Evolutionary conservation across 2,888 invertebrate species (phyloP).

Genomic region (Xanthia icteritia): DNA sequence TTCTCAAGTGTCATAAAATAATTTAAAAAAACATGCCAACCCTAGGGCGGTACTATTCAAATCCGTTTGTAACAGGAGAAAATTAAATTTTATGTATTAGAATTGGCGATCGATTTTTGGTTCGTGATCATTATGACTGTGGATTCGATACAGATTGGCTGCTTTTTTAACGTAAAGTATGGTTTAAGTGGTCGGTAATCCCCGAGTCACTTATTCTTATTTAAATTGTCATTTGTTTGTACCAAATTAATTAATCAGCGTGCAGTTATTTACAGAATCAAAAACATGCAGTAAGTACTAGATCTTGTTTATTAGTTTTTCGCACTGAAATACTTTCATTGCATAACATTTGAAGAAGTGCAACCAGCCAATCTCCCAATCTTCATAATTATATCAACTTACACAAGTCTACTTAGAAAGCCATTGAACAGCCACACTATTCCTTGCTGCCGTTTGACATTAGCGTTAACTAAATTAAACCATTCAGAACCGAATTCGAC

Average conservation of each 20-base stretch:
- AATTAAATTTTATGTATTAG: slow-evolving; percentile 48
- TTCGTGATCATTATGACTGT: neutral
- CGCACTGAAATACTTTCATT: neutral
- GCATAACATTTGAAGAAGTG: neutral
- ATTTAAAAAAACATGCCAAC: slow-evolving; percentile 21
- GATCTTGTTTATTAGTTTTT: neutral
- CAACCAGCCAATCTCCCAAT: neutral
- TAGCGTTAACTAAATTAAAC: neutral
- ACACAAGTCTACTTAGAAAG: neutral
- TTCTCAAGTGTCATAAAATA: neutral
- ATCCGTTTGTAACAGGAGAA: slow-evolving; percentile 32
- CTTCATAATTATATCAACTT: neutral
- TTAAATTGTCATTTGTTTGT: neutral
- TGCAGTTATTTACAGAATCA: neutral
- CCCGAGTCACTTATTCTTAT: neutral
- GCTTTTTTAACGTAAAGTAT: neutral
- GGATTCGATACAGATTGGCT: neutral
- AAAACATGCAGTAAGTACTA: neutral
- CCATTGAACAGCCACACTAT: neutral
- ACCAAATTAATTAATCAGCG: slow-evolving; percentile 20
- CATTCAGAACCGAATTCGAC: neutral
- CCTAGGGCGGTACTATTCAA: slow-evolving; percentile 28
- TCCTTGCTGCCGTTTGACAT: neutral
- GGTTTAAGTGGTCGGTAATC: neutral
- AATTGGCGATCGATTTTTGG: slow-evolving; percentile 4